Conservation (phyloP, 1,140 invertebrate genomes). For the Drosophila dunni region DNA sequence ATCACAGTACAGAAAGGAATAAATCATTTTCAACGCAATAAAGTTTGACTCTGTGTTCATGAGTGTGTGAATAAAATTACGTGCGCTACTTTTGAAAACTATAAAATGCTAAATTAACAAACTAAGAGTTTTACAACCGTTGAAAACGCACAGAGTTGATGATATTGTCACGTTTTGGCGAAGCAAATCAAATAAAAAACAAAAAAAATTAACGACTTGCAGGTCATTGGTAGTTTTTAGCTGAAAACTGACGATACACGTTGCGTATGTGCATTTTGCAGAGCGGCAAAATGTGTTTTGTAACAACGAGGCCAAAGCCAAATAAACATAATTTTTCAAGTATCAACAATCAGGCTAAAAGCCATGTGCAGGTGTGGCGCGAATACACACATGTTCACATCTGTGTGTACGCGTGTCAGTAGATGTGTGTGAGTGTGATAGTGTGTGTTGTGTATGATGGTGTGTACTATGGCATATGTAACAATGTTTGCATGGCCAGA, state of each 20-base stretch:
- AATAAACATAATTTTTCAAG: constrained; percentile 72
- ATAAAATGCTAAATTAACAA: constrained; percentile 66
- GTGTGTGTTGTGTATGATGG: constrained; percentile 28
- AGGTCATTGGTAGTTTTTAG: background rate
- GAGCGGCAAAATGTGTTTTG: constrained; percentile 42
- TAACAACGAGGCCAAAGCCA: constrained; percentile 64
- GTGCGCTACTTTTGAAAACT: constrained; percentile 21
- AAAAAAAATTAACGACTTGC: background rate
- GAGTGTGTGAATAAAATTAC: constrained; percentile 26
- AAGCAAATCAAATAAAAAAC: background rate
- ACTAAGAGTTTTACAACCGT: background rate
- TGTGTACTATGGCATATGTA: constrained; percentile 66
- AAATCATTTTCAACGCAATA: no score
- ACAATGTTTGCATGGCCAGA: constrained; percentile 78
- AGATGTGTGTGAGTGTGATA: background rate
- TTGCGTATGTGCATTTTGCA: constrained; percentile 68
- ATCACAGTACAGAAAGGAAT: no score
- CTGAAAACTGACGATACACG: constrained; percentile 15
- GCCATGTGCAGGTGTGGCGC: constrained; percentile 65
- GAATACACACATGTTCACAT: background rate
- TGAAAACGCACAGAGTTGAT: constrained; percentile 47
- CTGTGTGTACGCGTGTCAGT: background rate
- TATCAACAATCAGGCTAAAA: constrained; percentile 80
- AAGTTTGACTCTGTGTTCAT: background rate
- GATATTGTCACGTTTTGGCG: constrained; percentile 73